phyloP scores from a whole-genome alignment of 2,888 invertebrate species.

The Suillia variegata region DNA sequence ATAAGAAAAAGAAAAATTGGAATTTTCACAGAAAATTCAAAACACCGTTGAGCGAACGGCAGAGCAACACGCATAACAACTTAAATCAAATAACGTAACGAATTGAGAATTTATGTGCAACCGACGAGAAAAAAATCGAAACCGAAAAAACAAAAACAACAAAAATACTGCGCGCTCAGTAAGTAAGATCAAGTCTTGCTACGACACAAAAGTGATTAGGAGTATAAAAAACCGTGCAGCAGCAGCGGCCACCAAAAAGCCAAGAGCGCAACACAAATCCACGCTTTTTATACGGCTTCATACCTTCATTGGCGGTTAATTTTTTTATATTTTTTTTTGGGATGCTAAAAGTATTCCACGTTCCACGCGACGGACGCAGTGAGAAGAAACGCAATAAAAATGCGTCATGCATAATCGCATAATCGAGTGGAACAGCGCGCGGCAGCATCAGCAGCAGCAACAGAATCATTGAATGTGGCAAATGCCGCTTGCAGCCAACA shows the following conservation, averaged over 20 bases:
- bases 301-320: too few species aligned
- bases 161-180: neutral
- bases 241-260: neutral
- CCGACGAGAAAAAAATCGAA: constrained; percentile 9
- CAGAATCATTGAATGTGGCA: neutral
- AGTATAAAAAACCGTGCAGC: neutral
- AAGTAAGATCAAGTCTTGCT: too few species aligned
- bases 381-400: constrained; percentile 28
- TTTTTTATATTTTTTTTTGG: too few species aligned
- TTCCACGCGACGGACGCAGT: too few species aligned
- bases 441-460: neutral
- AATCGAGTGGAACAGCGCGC: constrained; percentile 42
- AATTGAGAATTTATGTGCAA: constrained; percentile 40
- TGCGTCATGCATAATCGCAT: constrained; percentile 43
- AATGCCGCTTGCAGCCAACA: too few species aligned
- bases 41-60: neutral
- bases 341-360: neutral
- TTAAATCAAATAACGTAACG: constrained; percentile 32
- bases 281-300: constrained; percentile 1
- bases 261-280: neutral
- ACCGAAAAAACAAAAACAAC: constrained; percentile 8
- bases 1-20: too few species aligned
- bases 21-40: too few species aligned
- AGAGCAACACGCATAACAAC: constrained; percentile 1
- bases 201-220: neutral